These are phyloP conservation scores for Mormyrops attenuatus DNA, from an alignment of 2,797 vertebrate species.

Conservation along the genomic window DNA sequence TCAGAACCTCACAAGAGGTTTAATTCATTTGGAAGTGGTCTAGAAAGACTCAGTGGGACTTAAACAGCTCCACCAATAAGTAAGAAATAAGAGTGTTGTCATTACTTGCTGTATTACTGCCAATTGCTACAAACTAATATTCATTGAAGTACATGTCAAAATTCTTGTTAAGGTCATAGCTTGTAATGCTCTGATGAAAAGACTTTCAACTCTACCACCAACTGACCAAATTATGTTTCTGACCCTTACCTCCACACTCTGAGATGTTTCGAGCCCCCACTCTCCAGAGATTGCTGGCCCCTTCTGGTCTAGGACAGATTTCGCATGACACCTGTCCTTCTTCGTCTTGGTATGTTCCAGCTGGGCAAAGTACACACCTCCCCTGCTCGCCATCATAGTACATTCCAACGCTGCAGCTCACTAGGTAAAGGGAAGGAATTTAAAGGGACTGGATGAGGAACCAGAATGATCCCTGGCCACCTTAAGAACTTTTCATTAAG, in stretches of 20 bases:
- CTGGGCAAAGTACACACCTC: constrained; percentile 70
- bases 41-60: neutral
- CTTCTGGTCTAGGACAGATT: constrained; percentile 67
- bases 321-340: constrained; percentile 79
- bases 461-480: constrained; percentile 13
- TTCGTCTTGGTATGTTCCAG: constrained; percentile 76
- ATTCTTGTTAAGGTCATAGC: neutral
- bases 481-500: constrained; percentile 22
- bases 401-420: constrained; percentile 70
- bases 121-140: neutral
- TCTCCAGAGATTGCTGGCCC: constrained; percentile 57
- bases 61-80: neutral
- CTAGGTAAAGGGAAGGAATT: constrained; percentile 50
- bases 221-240: no score
- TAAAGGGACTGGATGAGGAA: constrained; percentile 28
- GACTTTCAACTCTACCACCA: neutral
- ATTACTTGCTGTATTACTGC: neutral
- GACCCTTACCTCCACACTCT: constrained; percentile 72
- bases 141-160: neutral
- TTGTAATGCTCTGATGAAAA: neutral
- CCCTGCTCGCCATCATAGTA: constrained; percentile 68
- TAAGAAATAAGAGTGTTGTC: neutral
- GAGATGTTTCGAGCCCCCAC: constrained; percentile 68
- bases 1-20: constrained; percentile 47
- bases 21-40: constrained; percentile 20